These are phyloP conservation scores for Nomada hirtipes DNA, from an alignment of 2,888 invertebrate genomes.

Conservation along the genomic window DNA sequence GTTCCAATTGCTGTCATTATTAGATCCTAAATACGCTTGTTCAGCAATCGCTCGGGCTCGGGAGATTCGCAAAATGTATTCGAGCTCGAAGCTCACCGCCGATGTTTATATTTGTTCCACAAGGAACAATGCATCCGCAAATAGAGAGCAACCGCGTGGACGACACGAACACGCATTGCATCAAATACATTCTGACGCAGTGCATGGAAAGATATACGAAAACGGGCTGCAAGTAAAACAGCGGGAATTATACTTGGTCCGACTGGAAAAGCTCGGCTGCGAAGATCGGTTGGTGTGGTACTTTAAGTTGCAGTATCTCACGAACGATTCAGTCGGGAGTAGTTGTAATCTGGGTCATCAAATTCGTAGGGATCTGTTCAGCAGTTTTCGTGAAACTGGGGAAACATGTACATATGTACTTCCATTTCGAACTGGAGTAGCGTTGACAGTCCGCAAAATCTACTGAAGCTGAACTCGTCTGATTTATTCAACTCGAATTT, in stretches of 20 bases:
- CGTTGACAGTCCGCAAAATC: constrained; percentile 10
- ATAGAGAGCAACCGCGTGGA: background rate
- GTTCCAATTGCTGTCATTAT: background rate
- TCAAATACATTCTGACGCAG: background rate
- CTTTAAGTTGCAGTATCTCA: constrained; percentile 14
- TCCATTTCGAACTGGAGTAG: constrained; percentile 18
- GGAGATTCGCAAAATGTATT: background rate
- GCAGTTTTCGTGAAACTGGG: constrained; percentile 38
- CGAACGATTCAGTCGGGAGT: constrained; percentile 17
- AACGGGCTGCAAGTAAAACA: constrained; percentile 1
- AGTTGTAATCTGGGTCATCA: constrained; percentile 37
- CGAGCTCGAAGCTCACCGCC: background rate
- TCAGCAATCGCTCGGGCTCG: background rate
- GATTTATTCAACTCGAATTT: background rate
- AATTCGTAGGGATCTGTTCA: constrained; percentile 28
- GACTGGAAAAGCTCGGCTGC: background rate
- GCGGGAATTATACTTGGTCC: background rate
- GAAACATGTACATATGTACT: constrained; percentile 10
- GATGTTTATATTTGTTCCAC: background rate
- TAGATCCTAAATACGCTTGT: background rate
- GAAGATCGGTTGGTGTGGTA: background rate
- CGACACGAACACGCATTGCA: background rate
- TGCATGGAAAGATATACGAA: background rate
- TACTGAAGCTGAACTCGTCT: background rate
- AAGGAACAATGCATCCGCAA: background rate